Evolutionary conservation across 2,113 vertebrate genomes (phyloP), one percentile per base, ranked within the genome.

Genomic region (Synchiropus splendidus): DNA sequence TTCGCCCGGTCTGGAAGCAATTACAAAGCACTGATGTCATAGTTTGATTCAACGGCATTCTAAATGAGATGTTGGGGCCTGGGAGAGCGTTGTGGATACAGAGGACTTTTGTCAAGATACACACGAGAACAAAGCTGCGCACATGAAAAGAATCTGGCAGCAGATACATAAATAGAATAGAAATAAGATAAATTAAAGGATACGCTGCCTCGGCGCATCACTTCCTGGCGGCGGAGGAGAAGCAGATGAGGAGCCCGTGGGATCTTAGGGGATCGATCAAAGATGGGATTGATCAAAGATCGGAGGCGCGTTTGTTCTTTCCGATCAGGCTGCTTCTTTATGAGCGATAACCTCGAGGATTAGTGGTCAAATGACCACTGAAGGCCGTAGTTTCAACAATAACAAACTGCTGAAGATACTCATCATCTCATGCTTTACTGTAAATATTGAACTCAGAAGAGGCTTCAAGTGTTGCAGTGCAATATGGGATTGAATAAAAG

Each of bases 21-120:
- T 83, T 84, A 79, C 47, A 64, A 46, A 1, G 6, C 64, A 43
- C 36, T 82, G 81, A 85, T 79, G 81, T 84, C 79, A 82, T 81
- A 39, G 60, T 72, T 79, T 73, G 69, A 77, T 79, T 75, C 64
- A 69, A 69, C 48, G 51, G 68, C 31, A 48, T 73, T 49, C 46
- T 61, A 65, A 79, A 72, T 70, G 64, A 70, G 65, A 64, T 59
- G 70, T 57, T 65, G 62, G 48, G 62, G 66, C 54, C 49, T 13
- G 2, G 39, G 31, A 48, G 41, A 42, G 69, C 13, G 67, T 46
- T n/a, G 45, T 44, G 64, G 78, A 70, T 66, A 70, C 65, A 68
- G 45, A 52, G 16, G 54, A 70, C 54, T 64, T 67, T 61, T 54
- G 51, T 33, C 33, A 13, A 37, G 34, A 40, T 27, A 15, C 33